Evolutionary conservation across 2,888 invertebrate species (phyloP).

Genomic region (Polietes domitor): DNA sequence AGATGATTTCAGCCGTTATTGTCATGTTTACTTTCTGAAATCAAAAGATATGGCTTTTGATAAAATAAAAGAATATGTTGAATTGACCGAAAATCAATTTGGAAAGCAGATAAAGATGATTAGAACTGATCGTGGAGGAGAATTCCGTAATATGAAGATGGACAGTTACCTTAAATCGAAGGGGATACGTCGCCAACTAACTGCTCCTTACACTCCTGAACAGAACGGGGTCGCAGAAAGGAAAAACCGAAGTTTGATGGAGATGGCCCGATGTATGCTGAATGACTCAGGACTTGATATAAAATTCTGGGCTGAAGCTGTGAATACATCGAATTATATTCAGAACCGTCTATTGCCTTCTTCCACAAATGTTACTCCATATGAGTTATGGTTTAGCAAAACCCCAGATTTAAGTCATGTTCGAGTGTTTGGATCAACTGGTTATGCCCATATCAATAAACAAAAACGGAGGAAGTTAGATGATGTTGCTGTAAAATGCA

Average conservation of each 20-base stretch:
- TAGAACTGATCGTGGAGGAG: conserved; percentile 2
- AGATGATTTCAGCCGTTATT: conserved; percentile 54
- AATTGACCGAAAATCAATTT: conserved; percentile 29
- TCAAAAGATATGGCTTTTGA: conserved; percentile 5
- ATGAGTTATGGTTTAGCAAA: conserved; percentile 21
- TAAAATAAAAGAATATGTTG: conserved; percentile 20
- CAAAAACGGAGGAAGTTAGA: conserved; percentile 35
- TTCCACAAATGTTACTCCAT: neutral
- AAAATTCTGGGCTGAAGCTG: conserved; percentile 42
- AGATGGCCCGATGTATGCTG: conserved; percentile 30
- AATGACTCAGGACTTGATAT: conserved; percentile 20
- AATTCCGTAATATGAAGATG: too few relatives aligned
- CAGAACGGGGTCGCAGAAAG: conserved; percentile 43
- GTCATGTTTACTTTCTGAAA: conserved; percentile 38
- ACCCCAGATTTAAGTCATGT: conserved; percentile 20
- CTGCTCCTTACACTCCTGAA: conserved; percentile 30
- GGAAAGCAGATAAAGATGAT: conserved; percentile 15
- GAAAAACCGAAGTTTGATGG: conserved; percentile 19
- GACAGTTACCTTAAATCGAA: neutral
- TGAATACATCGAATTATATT: conserved; percentile 23
- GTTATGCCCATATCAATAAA: conserved; percentile 31
- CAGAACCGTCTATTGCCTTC: conserved; percentile 7
- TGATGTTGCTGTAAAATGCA: conserved; percentile 28
- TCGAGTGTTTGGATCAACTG: conserved; percentile 24
- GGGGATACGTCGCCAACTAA: neutral